These are phyloP conservation scores for Hemithea aestivaria DNA, from an alignment of 2,888 invertebrate genomes.

Conservation along the genomic window DNA sequence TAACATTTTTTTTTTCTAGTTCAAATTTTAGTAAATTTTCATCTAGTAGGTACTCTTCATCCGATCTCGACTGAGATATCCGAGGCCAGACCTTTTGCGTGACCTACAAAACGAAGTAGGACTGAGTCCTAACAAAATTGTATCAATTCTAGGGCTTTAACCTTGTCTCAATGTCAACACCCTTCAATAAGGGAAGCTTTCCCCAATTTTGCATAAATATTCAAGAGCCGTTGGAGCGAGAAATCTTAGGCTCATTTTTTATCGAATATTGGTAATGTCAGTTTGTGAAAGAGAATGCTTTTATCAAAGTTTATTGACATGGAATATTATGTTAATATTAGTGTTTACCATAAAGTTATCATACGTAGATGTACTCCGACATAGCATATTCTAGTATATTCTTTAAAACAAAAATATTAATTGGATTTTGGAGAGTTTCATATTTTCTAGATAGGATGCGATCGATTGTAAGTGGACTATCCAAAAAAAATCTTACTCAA, in stretches of 20 bases:
- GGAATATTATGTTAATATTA: constrained; percentile 1
- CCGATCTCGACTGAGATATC: too few relatives aligned
- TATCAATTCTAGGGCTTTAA: constrained; percentile 1
- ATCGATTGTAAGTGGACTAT: too few relatives aligned
- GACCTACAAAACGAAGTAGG: neutral
- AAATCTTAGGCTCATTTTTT: constrained; percentile 4
- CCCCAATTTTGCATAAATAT: constrained; percentile 1
- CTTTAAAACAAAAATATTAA: too few relatives aligned
- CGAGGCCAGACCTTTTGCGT: too few relatives aligned
- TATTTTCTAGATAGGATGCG: too few relatives aligned
- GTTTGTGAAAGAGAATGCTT: constrained; percentile 4
- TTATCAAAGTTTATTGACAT: constrained; percentile 1
- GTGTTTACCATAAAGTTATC: neutral
- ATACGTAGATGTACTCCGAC: too few relatives aligned
- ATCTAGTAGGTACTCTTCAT: too few relatives aligned
- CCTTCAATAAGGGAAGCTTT: neutral
- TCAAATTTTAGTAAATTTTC: too few relatives aligned
- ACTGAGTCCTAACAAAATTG: constrained; percentile 1
- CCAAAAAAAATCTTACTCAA: too few relatives aligned
- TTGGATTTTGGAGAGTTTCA: too few relatives aligned
- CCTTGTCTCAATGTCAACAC: constrained; percentile 5
- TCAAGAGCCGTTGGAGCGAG: constrained; percentile 3
- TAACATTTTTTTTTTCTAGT: too few relatives aligned
- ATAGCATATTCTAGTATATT: too few relatives aligned
- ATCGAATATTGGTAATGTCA: constrained; percentile 3